Base-by-base conservation (phyloP, 1,140 invertebrate species). In the Drosophila subpulchrella region DNA sequence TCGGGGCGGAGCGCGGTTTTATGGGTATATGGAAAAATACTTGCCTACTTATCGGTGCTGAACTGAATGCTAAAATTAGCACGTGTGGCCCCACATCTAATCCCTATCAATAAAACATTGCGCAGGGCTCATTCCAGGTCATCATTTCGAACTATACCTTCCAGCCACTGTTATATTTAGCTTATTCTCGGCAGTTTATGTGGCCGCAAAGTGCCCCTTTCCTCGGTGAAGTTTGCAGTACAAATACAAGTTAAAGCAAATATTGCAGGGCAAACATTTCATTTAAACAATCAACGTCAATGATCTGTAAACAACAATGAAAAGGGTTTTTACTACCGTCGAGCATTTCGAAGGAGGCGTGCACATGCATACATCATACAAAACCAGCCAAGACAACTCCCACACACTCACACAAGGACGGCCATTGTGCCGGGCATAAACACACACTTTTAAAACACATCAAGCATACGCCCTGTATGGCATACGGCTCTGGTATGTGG, bases 261-360 rank as follows among this genome's bases (percentile, higher is more conserved):
- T 80, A 88, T 80, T 88, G 84, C 80, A 89, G 68, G 27, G 84
- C 79, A 90, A 90, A 90, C 84, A 89, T 89, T 89, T 89, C 85
- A 89, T 89, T 89, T 89, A 90, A 89, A 89, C 84, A 89, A 89
- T 89, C 84, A 89, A 90, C 85, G 85, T 89, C 84, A 89, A 90
- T 89, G 84, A 89, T 89, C 84, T 89, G 84, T 90, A 89, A 89
- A 89, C 81, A 89, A 82, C 81, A 90, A 85, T 89, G 80, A 84
- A 89, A 88, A 84, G 80, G 84, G 80, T 74, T 89, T 85, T 81
- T 78, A 63, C 67, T 55, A 30, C 54, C 41, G 51, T 50, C 41
- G 38, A 51, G 57, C 67, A 65, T 58, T 86, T 77, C 53, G 82
- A 61, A 46, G 68, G 58, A 88, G 84, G 83, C 79, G 84, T 88